phyloP scores from a whole-genome alignment of 2,797 vertebrate genomes.

The Urocyon cinereoargenteus region DNA sequence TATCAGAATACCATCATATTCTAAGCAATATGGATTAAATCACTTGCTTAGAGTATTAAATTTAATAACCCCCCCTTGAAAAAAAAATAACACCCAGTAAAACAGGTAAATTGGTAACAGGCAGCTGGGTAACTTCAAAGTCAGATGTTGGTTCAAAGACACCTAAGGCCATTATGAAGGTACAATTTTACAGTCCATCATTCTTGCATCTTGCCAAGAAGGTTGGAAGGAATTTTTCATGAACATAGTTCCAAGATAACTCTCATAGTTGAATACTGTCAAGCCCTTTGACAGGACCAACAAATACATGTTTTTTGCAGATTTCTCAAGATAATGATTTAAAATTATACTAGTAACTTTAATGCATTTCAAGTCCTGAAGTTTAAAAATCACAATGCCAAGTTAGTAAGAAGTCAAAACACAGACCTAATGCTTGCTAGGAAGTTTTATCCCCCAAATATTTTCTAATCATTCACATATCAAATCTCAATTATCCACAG shows the following conservation, averaged over 20 bases:
- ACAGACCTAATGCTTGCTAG: background rate
- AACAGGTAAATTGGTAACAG: constrained; percentile 73
- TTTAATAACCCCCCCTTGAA: constrained; percentile 40
- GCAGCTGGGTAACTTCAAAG: constrained; percentile 69
- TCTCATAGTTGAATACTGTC: constrained; percentile 34
- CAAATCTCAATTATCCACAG: background rate
- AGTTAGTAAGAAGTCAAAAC: constrained; percentile 12
- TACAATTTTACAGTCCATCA: constrained; percentile 60
- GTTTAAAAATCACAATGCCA: background rate
- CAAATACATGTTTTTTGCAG: background rate
- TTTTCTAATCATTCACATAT: background rate
- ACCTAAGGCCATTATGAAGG: constrained; percentile 21
- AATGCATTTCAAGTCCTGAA: constrained; percentile 33
- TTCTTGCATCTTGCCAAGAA: constrained; percentile 62
- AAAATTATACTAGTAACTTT: background rate
- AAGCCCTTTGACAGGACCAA: constrained; percentile 9
- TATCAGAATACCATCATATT: constrained; percentile 28
- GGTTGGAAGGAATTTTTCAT: constrained; percentile 65
- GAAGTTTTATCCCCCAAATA: background rate
- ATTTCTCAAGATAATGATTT: background rate
- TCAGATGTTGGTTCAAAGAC: constrained; percentile 58
- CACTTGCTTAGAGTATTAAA: constrained; percentile 36
- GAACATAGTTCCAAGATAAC: constrained; percentile 39
- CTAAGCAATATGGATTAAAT: background rate
- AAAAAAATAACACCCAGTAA: constrained; percentile 66